A percentile compares a stretch with the other conserved stretches of the same genome.
Evolutionary conservation across 2,113 vertebrate genomes (phyloP).

Genomic region (Uropsilus gracilis): DNA sequence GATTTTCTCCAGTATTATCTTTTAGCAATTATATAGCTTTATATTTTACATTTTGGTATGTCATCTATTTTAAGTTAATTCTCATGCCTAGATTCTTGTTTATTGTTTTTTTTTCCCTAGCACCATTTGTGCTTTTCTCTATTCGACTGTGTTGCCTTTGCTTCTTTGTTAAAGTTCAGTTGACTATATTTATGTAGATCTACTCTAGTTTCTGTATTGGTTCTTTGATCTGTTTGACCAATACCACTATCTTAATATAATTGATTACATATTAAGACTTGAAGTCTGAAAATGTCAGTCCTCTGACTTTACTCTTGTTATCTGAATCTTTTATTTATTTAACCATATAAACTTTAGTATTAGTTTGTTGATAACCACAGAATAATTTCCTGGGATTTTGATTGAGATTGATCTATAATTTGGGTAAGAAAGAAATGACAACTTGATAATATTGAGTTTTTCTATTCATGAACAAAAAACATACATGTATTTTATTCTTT

Average conservation of each 20-base stretch:
- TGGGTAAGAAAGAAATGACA: not conserved
- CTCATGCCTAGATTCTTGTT: not conserved
- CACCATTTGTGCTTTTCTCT: not conserved
- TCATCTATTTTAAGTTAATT: not conserved
- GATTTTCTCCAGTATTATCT: not conserved
- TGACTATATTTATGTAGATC: not conserved
- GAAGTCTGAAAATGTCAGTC: not conserved
- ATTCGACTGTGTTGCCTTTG: not conserved
- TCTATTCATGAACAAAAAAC: not conserved
- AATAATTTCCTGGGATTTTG: not conserved
- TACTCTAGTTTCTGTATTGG: not conserved
- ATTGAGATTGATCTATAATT: not conserved
- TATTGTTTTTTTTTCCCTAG: not conserved
- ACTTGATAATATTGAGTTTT: not conserved
- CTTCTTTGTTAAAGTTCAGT: not conserved
- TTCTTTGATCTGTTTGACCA: not conserved
- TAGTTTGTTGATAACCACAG: not conserved
- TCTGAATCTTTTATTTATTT: not conserved
- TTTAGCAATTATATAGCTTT: not conserved
- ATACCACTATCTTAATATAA: not conserved
- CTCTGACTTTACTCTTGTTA: not conserved
- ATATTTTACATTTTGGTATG: not conserved
- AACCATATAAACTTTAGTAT: not conserved
- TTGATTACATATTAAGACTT: not conserved
- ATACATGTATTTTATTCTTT: not conserved